A percentile compares a stretch with the other conserved stretches of the same genome.
Conservation (phyloP, 2,888 invertebrate species). For the Harpalus rubripes region DNA sequence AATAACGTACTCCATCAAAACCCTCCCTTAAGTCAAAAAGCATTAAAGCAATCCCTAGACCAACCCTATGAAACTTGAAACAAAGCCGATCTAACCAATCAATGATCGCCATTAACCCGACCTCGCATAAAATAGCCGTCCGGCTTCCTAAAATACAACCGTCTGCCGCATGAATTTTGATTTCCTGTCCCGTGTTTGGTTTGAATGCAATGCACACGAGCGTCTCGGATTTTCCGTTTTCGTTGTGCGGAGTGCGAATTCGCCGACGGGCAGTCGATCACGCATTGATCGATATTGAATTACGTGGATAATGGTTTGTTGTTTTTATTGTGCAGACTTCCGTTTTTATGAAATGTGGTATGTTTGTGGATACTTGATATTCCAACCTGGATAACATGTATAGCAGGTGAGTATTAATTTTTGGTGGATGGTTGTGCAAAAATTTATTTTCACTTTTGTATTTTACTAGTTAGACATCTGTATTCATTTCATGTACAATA, state of each 20-base stretch:
- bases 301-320: constrained; percentile 51
- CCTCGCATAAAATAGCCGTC: constrained; percentile 12
- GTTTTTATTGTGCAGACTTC: constrained; percentile 56
- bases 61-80: constrained; percentile 31
- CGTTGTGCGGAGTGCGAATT: constrained; percentile 23
- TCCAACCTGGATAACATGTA: background rate
- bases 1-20: background rate
- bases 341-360: constrained; percentile 50
- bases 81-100: constrained; percentile 43
- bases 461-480: background rate
- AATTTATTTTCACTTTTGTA: background rate
- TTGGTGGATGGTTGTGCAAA: background rate
- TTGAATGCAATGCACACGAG: constrained; percentile 1
- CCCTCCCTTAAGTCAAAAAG: constrained; percentile 8
- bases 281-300: constrained; percentile 60
- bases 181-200: constrained; percentile 10
- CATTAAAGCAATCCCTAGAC: background rate
- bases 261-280: constrained; percentile 44
- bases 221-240: constrained; percentile 35
- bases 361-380: constrained; percentile 33
- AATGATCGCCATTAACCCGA: constrained; percentile 33
- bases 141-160: background rate
- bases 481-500: background rate
- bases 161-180: constrained; percentile 28
- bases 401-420: constrained; percentile 40